Conservation (phyloP, 1,140 invertebrate species). For the Ceratitis capitata region DNA sequence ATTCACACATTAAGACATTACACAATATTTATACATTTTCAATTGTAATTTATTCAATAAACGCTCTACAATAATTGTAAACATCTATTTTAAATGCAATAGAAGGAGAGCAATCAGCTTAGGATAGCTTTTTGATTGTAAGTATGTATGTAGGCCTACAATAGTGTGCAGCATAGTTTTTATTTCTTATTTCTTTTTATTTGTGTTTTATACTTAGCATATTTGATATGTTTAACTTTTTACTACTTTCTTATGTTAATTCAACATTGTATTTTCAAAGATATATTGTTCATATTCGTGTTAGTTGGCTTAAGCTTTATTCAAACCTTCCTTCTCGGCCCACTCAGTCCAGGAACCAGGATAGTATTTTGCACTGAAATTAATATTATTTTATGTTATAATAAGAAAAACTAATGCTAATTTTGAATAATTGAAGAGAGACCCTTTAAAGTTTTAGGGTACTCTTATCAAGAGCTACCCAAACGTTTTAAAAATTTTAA, state of each 20-base stretch:
- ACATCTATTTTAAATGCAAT: slow-evolving; percentile 3
- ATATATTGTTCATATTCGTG: background rate
- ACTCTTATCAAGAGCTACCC: too few relatives aligned
- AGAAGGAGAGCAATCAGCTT: background rate
- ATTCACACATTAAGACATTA: background rate
- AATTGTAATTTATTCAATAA: slow-evolving; percentile 27
- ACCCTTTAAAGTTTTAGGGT: too few relatives aligned
- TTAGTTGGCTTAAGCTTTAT: background rate
- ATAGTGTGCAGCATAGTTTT: background rate
- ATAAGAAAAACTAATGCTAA: too few relatives aligned
- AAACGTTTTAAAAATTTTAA: too few relatives aligned
- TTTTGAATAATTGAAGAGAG: too few relatives aligned
- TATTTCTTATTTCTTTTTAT: background rate
- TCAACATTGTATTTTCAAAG: background rate
- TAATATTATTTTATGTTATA: slow-evolving; percentile 38
- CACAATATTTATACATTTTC: background rate
- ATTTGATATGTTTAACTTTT: slow-evolving; percentile 1
- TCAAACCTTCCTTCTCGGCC: slow-evolving; percentile 61
- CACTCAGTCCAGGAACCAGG: slow-evolving; percentile 88
- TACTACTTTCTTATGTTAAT: background rate
- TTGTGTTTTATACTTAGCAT: background rate
- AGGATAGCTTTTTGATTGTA: background rate
- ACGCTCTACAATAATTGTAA: background rate
- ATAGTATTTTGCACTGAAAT: slow-evolving; percentile 84
- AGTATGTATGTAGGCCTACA: background rate